Base-by-base conservation (phyloP, 2,888 invertebrate genomes). In the Limenitis arthemis region DNA sequence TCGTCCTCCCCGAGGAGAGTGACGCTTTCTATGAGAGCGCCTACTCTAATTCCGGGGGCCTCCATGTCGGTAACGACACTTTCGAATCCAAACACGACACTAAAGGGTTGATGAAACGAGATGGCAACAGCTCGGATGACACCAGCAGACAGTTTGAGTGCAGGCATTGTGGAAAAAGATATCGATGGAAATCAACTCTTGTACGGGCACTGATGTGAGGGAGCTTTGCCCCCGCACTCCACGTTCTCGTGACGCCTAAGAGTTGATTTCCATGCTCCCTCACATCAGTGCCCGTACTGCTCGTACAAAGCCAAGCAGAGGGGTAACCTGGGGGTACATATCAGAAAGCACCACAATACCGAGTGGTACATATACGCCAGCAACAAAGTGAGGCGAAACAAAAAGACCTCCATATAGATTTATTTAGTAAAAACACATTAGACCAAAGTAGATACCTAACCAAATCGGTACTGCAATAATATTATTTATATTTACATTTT, bases 101-200 rank as follows among this genome's bases (percentile, higher is more conserved):
- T 63, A 85, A 87, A 67, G 87, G 43, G 38, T 66, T 61, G 54
- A 34, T 12, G 59, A 70, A 68, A 61, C 66, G 75, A 33, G 77
- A 74, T 67, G 76, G 72, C 49, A 72, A 66, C 68, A 64, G 72
- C 62, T 73, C 75, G 68, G 81, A 88, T 70, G 89, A 89, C 66
- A 86, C 88, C 32, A 80, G 81, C 62, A 80, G 89, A 5, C 91
- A 91, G 69, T 94, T 93, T 77, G 90, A 93, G 44, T 94, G 94
- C 70, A 88, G 93, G 47, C 94, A 94, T 72, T 95, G 95, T 80
- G 94, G 94, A 59, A 94, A 94, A 77, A 89, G 91, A 61, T 95
- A 95, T 77, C 90, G 94, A 66, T 94, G 94, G 94, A 94, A 93
- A 81, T 94, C 94, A 46, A 94, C 94, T n/a, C n/a, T n/a, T n/a